Conservation (phyloP, 2,797 vertebrate genomes). For the Trichosurus vulpecula region DNA sequence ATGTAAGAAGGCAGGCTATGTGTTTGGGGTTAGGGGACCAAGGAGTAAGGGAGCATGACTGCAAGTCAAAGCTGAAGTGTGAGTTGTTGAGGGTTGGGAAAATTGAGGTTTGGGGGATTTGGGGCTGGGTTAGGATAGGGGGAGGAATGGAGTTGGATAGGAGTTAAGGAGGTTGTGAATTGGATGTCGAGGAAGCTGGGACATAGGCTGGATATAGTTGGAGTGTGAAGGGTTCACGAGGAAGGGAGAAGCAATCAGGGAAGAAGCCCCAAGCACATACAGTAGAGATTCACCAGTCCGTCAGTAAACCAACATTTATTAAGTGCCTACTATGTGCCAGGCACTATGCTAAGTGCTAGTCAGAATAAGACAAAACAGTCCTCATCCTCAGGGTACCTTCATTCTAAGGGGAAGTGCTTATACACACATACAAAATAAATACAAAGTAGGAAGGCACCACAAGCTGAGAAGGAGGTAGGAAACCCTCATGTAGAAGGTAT, state of each 20-base stretch:
- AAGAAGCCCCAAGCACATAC: neutral
- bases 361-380: neutral
- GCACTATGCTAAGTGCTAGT: neutral
- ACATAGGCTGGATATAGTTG: neutral
- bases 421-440: neutral
- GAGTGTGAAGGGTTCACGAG: neutral
- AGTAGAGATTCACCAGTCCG: neutral
- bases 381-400: neutral
- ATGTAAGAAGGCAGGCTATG: neutral
- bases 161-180: neutral
- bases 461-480: neutral
- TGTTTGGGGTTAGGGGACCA: slow-evolving; percentile 53
- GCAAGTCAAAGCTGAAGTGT: neutral
- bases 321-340: neutral
- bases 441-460: neutral
- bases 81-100: neutral
- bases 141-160: neutral
- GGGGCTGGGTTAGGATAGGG: neutral
- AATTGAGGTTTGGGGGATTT: neutral
- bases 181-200: neutral
- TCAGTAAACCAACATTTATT: neutral
- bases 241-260: neutral
- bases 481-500: neutral
- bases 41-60: neutral
- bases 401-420: neutral